phyloP scores from a whole-genome alignment of 2,888 invertebrate genomes.

The Schizotus pectinicornis region DNA sequence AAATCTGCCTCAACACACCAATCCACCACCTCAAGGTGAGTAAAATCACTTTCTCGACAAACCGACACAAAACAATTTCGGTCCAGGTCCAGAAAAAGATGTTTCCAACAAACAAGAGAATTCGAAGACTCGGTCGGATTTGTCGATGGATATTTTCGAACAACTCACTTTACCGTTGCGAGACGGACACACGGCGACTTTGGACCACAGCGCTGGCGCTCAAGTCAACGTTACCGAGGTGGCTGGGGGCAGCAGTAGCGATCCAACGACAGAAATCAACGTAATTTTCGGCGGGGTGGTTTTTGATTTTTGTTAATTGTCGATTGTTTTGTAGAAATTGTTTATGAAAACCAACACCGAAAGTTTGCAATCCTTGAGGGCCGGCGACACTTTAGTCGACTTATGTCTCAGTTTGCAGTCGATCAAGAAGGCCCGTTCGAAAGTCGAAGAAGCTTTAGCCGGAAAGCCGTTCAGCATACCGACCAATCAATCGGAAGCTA shows the following conservation, averaged over 20 bases:
- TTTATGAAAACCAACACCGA: constrained; percentile 80
- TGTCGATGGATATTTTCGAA: constrained; percentile 74
- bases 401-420: constrained; percentile 81
- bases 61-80: neutral
- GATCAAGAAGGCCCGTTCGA: constrained; percentile 66
- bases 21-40: constrained; percentile 51
- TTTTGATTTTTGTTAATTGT: neutral
- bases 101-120: constrained; percentile 61
- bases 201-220: constrained; percentile 55
- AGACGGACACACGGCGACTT: constrained; percentile 58
- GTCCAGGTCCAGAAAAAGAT: constrained; percentile 39
- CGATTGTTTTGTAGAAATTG: constrained; percentile 69
- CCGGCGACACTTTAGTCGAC: constrained; percentile 80
- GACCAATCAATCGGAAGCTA: constrained; percentile 74
- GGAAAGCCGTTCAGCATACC: constrained; percentile 73
- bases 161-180: constrained; percentile 74
- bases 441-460: constrained; percentile 68
- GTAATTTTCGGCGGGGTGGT: constrained; percentile 44
- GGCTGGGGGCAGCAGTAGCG: constrained; percentile 51
- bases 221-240: constrained; percentile 37
- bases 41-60: neutral
- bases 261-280: constrained; percentile 59
- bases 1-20: constrained; percentile 60
- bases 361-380: constrained; percentile 79
- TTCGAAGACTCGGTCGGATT: constrained; percentile 70